Evolutionary conservation across 2,888 invertebrate species (phyloP).

Genomic region (Hirtodrosophila alboralis): DNA sequence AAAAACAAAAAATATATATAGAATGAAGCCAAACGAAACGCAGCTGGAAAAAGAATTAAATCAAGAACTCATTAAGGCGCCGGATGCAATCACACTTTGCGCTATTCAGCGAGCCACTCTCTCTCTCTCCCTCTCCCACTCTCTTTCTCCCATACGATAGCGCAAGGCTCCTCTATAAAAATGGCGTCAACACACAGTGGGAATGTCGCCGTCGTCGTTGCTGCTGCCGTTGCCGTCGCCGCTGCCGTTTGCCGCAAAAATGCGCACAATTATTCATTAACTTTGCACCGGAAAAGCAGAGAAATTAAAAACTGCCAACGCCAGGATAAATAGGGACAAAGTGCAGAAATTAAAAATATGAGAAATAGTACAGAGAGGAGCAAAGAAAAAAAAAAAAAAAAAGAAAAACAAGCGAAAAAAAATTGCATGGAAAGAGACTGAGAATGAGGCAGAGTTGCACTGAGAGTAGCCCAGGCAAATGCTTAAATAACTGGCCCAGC

Average conservation of each 20-base stretch:
- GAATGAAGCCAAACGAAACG: constrained; percentile 68
- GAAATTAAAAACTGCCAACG: constrained; percentile 83
- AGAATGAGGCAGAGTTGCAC: constrained; percentile 30
- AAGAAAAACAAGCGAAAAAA: constrained; percentile 24
- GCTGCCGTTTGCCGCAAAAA: constrained; percentile 78
- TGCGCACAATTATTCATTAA: constrained; percentile 83
- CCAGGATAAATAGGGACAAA: constrained; percentile 81
- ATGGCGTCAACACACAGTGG: constrained; percentile 65
- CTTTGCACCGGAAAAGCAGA: constrained; percentile 82
- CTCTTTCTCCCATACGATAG: constrained; percentile 30
- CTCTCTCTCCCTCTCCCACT: constrained; percentile 6
- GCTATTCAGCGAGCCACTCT: constrained; percentile 72
- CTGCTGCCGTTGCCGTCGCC: constrained; percentile 28
- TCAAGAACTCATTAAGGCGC: constrained; percentile 83
- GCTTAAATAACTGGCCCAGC: constrained; percentile 48
- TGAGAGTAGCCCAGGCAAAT: constrained; percentile 51
- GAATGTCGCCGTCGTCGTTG: constrained; percentile 47
- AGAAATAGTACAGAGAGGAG: constrained; percentile 66
- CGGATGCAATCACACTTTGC: constrained; percentile 83
- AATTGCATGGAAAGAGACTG: no score
- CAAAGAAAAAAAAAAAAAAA: constrained; percentile 20
- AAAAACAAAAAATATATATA: constrained; percentile 22
- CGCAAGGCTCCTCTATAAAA: constrained; percentile 50
- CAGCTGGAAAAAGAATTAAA: constrained; percentile 80
- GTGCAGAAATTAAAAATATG: constrained; percentile 81